Base-by-base conservation (phyloP, 2,888 invertebrate species). In the Phaedon cochleariae region DNA sequence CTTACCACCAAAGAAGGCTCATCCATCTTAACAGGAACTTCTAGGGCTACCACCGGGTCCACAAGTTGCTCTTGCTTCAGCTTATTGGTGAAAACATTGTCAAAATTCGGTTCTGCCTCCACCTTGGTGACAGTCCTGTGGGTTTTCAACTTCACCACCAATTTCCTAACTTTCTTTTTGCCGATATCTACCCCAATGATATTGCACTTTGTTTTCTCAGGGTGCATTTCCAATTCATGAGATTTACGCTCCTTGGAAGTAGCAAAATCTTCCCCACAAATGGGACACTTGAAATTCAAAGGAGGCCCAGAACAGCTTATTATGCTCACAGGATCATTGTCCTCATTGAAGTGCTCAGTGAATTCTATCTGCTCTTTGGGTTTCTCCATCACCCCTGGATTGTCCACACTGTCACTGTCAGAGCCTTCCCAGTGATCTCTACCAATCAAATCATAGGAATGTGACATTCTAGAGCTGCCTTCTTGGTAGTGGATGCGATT, bases 401-500 rank as follows among this genome's bases (percentile, higher is more conserved):
- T 67, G 53, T 76, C 76, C 4, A 74, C 85, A 70, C 90, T 90
- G 0, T 90, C 90, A n/a, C 88, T 88, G 76, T 90, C 90, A 0
- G 89, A 89, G 64, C 87, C 87, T 69, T 85, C 86, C 90, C 90
- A 91, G 76, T 87, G 88, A 80, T 90, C 90, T 0, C 90, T 85
- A 1, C 90, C 90, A 75, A 90, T 86, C 51, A 90, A 81, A 77
- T 90, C 90, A 77, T 90, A 90, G 1, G 89, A 87, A 72, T 85
- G 84, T 1, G 86, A 85, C 77, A 86, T 84, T 5, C 75, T 77
- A 10, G 80, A 79, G 67, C 75, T 85, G 34, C 85, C 84, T 71
- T 87, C 87, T 68, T 85, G 86, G 69, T 90, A 90, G 81, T 89
- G 88, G 84, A 93, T 90, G 85, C 91, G 88, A 82, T 89, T 90